Evolutionary conservation across 1,140 invertebrate genomes (phyloP), one percentile per base, ranked within the genome.

Genomic region (Zaprionus kolodkinae): DNA sequence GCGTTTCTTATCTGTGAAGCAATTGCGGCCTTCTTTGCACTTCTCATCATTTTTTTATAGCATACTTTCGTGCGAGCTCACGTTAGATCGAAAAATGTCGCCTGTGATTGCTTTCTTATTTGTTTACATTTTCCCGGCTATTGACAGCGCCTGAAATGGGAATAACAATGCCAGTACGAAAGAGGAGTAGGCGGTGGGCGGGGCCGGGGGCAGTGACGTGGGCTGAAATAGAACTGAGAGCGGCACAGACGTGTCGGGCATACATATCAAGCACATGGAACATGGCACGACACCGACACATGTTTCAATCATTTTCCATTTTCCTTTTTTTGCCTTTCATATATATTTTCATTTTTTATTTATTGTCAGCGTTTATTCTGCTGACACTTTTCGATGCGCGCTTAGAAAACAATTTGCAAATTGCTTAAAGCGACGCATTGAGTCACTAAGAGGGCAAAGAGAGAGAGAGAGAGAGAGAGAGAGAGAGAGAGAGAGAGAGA

Each of bases 261-360:
- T 87, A 81, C 84, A 87, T 87, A 81, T 88, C 73, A 88, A 87
- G 77, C 81, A 79, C 62, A 77, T 64, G 17, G 60, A 61, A 55
- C 62, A 72, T 78, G 40, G 17, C 45, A 50, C 17, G 27, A 21
- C 45, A 79, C 73, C 73, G 72, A 88, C 84, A 87, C 84, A 87
- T 87, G 85, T 87, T 87, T 87, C 84, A 87, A 87, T 87, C 84
- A 87, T 87, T 88, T 89, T 84, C 84, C 85, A 87, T 87, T 87
- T 50, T 50, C 45, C 45, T 50, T 25, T 50, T 25, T 50, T 50
- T 50, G 17, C 17, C 25, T 50, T 50, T 50, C 45, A 50, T 50
- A 50, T 50, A 50, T 12, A 50, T 50, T 25, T 25, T 50, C 45
- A 25, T 50, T 4, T 50, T 50, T 87, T 87, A 87, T 87, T 87